A percentile compares a stretch with the other conserved stretches of the same genome.
phyloP scores from a whole-genome alignment of 2,113 vertebrate genomes.

The Ammodytes marinus region DNA sequence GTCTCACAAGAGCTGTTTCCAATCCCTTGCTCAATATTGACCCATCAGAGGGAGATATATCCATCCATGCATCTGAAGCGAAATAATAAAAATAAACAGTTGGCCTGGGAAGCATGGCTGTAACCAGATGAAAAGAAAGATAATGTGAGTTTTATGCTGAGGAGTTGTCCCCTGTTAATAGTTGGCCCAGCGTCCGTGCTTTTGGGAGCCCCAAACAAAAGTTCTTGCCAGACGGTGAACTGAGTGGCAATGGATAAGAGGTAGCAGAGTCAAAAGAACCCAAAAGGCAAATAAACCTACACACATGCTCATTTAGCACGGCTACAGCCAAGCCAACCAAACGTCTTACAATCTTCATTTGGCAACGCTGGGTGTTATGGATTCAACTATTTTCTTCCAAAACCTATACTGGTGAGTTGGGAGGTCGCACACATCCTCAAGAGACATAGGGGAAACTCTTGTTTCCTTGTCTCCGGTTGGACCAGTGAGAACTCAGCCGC shows the following conservation, averaged over 20 bases:
- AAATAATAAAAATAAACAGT: conserved; percentile 76
- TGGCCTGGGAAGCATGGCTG: conserved; percentile 60
- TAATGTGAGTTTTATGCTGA: conserved; percentile 71
- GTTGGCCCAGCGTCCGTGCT: conserved; percentile 59
- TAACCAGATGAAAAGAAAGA: conserved; percentile 68
- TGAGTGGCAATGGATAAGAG: conserved; percentile 62
- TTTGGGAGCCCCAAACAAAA: conserved; percentile 69
- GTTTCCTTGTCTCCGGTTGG: conserved; percentile 34
- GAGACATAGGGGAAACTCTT: conserved; percentile 40
- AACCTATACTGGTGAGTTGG: not conserved
- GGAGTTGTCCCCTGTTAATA: conserved; percentile 73
- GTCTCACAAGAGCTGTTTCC: conserved; percentile 74
- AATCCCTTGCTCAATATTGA: conserved; percentile 67
- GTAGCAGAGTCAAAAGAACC: conserved; percentile 49
- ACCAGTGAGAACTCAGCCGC: conserved; percentile 48
- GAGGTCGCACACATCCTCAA: conserved; percentile 30
- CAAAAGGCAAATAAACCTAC: conserved; percentile 58
- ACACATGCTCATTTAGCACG: conserved; percentile 22
- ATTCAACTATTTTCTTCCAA: not conserved
- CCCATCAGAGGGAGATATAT: conserved; percentile 66
- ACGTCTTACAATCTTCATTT: conserved; percentile 59
- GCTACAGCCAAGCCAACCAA: conserved; percentile 44
- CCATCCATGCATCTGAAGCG: conserved; percentile 63
- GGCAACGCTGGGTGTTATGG: conserved; percentile 33
- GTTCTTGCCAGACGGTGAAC: conserved; percentile 69